Conservation (phyloP, 2,797 vertebrate species). For the Rhinatrema bivittatum region DNA sequence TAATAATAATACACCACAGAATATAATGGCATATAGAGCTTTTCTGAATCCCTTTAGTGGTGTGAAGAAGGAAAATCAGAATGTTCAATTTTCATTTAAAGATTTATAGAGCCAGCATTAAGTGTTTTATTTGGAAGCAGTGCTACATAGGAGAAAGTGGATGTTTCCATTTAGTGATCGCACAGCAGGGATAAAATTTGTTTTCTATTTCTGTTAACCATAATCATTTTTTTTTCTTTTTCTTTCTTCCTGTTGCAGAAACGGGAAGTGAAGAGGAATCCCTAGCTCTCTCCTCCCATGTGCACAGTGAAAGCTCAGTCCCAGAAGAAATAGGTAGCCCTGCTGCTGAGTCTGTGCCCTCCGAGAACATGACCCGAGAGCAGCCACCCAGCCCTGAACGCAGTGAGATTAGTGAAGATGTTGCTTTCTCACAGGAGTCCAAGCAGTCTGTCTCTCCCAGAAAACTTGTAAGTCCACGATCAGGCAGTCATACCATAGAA, state of each 20-base stretch:
- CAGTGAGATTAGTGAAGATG: constrained; percentile 41
- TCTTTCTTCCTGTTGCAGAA: constrained; percentile 43
- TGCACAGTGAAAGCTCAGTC: constrained; percentile 61
- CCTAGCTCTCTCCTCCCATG: constrained; percentile 57
- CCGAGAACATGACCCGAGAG: constrained; percentile 40
- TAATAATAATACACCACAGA: too few relatives aligned
- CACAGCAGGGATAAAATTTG: too few relatives aligned
- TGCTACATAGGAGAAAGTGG: too few relatives aligned
- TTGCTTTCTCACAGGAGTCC: constrained; percentile 66
- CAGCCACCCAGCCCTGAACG: constrained; percentile 44
- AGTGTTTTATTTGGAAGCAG: too few relatives aligned
- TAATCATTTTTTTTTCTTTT: constrained; percentile 2
- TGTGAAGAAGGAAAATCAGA: too few relatives aligned
- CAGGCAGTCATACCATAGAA: too few relatives aligned
- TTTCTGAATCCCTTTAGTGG: too few relatives aligned
- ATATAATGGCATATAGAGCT: too few relatives aligned
- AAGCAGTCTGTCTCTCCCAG: constrained; percentile 50
- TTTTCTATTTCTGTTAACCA: not conserved
- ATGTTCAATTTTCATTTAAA: too few relatives aligned
- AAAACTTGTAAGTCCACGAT: constrained; percentile 56
- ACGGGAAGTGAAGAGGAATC: constrained; percentile 59
- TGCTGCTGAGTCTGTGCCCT: constrained; percentile 34
- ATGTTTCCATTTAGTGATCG: too few relatives aligned
- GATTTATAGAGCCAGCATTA: too few relatives aligned
- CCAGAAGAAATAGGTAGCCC: constrained; percentile 57